A percentile compares a stretch with the other conserved stretches of the same genome.
These are phyloP conservation scores for Helicolenus hilgendorfi DNA, from an alignment of 2,797 vertebrate species.

Conservation along the genomic window DNA sequence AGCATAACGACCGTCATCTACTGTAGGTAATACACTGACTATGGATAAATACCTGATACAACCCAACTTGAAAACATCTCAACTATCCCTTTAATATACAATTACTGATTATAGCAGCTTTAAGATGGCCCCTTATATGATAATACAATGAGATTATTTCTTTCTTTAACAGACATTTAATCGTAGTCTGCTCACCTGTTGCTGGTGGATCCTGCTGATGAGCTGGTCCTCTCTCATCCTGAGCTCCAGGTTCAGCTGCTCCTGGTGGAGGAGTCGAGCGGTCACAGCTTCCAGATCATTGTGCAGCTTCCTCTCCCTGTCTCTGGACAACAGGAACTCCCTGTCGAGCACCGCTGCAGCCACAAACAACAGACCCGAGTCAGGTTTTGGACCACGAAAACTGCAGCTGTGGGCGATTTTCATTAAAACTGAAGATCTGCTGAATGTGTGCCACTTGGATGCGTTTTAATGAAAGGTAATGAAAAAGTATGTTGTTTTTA, in stretches of 20 bases:
- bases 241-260: constrained; percentile 81
- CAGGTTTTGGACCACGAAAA: not conserved
- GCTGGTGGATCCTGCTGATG: constrained; percentile 57
- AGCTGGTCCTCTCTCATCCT: constrained; percentile 74
- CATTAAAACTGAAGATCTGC: not conserved
- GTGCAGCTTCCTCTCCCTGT: constrained; percentile 79
- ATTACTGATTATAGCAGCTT: not conserved
- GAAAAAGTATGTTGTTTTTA: not conserved
- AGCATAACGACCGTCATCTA: no score
- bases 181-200: constrained; percentile 71
- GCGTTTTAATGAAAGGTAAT: not conserved
- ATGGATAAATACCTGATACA: no score
- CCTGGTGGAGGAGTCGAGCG: constrained; percentile 74
- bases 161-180: no score
- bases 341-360: constrained; percentile 80
- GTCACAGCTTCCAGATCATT: constrained; percentile 76
- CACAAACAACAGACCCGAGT: not conserved
- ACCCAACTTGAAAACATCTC: accelerated
- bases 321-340: constrained; percentile 80
- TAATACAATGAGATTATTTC: not conserved
- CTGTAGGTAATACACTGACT: no score
- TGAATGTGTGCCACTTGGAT: not conserved
- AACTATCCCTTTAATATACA: no score
- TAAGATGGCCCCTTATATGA: not conserved
- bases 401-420: not conserved